Evolutionary conservation across 2,113 vertebrate species (phyloP), one percentile per base, ranked within the genome.

Genomic region (Cricetomys ansorgei): DNA sequence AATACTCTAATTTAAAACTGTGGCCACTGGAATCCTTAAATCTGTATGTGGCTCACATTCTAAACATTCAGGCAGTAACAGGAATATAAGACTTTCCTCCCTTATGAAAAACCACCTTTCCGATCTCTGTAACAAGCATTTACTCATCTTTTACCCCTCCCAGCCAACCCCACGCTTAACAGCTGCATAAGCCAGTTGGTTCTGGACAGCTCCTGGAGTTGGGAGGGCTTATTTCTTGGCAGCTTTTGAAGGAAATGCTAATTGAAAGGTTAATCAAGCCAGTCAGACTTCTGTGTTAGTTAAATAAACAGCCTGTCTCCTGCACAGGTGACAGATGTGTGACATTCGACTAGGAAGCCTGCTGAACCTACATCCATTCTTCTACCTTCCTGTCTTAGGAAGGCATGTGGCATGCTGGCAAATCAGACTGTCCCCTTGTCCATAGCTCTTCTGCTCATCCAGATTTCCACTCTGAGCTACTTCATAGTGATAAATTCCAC

Each of bases 191-290:
- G 95, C 95, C 98, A 98, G 97, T 94, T 98, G 98, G 98, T 94
- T 97, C 86, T n/a, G 76, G 98, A 98, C 98, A 97, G 98, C 98
- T 98, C 98, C 98, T 76, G 97, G 53, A 97, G 96, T 97, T 95
- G 67, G 97, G 95, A 97, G 98, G 95, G 97, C 97, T 95, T 91
- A 45, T 95, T 97, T 97, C 96, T 98, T 97, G 98, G 98, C 98
- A 98, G 96, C 87, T 96, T 97, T 92, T 83, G 53, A 55, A 95
- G 96, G 97, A 95, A 0, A 77, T 65, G 95, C 95, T 98, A 98
- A 98, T 96, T 96, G 97, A 98, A 98, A 98, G 97, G 98, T 98
- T 98, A 98, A 98, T 98, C 97, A 97, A 98, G 94, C 96, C 97
- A 97, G 96, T 97, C 97, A 94, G 90, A 95, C 83, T 92, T 94